phyloP scores from a whole-genome alignment of 53 echinoderm and acorn worm species.

The Luidia sarsii region DNA sequence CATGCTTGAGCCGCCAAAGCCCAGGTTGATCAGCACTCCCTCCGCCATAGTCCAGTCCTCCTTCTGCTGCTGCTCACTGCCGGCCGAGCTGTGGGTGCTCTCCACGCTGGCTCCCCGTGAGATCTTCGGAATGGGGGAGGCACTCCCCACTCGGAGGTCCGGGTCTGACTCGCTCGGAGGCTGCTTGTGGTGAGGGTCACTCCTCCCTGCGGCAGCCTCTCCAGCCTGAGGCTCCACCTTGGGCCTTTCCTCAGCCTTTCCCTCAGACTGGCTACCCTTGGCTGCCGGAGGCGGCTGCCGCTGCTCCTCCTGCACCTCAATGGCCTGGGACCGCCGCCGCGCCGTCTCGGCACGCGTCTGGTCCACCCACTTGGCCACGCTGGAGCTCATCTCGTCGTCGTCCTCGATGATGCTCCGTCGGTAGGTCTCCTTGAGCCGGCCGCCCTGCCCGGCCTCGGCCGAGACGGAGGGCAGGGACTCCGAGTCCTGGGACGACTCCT shows the following conservation, averaged over 20 bases:
- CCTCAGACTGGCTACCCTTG: conserved; percentile 3
- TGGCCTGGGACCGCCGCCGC: conserved; percentile 44
- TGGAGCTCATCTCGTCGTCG: conserved; percentile 64
- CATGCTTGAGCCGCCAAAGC: conserved; percentile 81
- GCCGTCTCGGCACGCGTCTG: conserved; percentile 73
- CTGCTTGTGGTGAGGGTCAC: conserved; percentile 19
- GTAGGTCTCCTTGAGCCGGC: conserved; percentile 34
- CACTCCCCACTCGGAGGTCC: conserved; percentile 46
- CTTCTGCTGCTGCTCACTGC: conserved; percentile 24
- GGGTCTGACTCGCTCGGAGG: conserved; percentile 45
- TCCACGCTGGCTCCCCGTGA: conserved; percentile 82
- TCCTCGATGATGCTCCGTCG: conserved; percentile 37
- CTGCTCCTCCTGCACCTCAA: conserved; percentile 20
- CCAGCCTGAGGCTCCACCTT: conserved; percentile 41
- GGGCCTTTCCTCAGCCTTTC: neutral
- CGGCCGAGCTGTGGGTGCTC: conserved; percentile 45
- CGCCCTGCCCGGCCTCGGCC: conserved; percentile 27
- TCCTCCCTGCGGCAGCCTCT: no score
- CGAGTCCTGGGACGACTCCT: conserved; percentile 35
- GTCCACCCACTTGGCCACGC: conserved; percentile 87
- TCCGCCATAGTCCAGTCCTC: conserved; percentile 78
- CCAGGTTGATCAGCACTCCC: conserved; percentile 82
- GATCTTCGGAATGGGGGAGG: conserved; percentile 52
- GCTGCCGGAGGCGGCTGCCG: conserved; percentile 24
- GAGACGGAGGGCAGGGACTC: conserved; percentile 40